Conservation (phyloP, 2,888 invertebrate genomes). For the Campoletis raptor region DNA sequence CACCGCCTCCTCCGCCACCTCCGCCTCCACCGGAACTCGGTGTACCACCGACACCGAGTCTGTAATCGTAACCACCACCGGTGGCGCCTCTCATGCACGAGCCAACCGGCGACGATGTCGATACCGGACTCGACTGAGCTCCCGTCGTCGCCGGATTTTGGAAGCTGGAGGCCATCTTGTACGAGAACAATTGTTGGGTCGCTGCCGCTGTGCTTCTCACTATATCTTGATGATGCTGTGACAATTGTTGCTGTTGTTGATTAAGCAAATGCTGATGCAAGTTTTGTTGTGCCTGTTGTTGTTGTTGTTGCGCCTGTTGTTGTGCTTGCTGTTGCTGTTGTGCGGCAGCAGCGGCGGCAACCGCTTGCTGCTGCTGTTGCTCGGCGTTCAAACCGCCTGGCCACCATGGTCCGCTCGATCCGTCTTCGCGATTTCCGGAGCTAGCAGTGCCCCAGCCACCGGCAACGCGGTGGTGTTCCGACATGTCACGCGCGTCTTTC, state of each 20-base stretch:
- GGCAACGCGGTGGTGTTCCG: constrained; percentile 89
- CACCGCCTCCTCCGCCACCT: constrained; percentile 75
- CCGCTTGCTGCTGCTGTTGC: constrained; percentile 80
- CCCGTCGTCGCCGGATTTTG: constrained; percentile 90
- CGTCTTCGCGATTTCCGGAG: constrained; percentile 86
- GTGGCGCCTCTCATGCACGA: constrained; percentile 81
- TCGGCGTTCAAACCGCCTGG: constrained; percentile 83
- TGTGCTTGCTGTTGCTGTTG: constrained; percentile 84
- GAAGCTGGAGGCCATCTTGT: constrained; percentile 95
- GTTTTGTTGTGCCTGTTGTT: constrained; percentile 84
- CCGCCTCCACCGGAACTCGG: constrained; percentile 85
- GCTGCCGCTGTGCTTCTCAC: constrained; percentile 87
- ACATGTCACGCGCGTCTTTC: constrained; percentile 85
- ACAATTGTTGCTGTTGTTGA: constrained; percentile 80
- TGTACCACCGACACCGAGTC: constrained; percentile 86
- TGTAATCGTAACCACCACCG: constrained; percentile 89
- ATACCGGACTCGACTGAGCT: constrained; percentile 88
- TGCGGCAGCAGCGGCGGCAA: constrained; percentile 85
- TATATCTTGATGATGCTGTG: constrained; percentile 85
- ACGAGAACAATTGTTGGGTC: constrained; percentile 92
- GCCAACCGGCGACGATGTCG: constrained; percentile 88
- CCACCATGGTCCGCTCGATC: constrained; percentile 85
- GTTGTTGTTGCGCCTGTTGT: constrained; percentile 85
- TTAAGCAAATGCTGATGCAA: constrained; percentile 83
- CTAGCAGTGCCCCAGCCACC: constrained; percentile 87